Conservation (phyloP, 2,797 vertebrate genomes). For the Aselliscus stoliczkanus region DNA sequence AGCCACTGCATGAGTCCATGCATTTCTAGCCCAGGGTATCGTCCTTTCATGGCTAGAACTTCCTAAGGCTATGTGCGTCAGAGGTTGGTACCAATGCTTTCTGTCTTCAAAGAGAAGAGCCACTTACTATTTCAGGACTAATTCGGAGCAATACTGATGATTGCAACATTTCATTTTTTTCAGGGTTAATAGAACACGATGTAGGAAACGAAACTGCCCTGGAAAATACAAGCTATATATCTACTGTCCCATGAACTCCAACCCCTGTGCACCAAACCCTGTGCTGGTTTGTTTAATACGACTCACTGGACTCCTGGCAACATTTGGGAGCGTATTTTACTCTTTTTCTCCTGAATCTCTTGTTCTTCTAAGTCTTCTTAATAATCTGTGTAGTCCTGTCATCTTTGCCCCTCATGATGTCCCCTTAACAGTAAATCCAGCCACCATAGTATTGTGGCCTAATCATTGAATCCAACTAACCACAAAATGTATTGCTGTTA, state of each 20-base stretch:
- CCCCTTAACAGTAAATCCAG: neutral
- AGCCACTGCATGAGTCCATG: neutral
- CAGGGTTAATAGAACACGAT: neutral
- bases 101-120: neutral
- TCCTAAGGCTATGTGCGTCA: neutral
- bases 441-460: neutral
- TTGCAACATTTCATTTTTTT: neutral
- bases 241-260: neutral
- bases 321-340: neutral
- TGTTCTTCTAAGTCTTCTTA: neutral
- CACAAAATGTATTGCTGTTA: neutral
- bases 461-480: neutral
- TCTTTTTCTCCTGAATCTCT: neutral
- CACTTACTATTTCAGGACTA: neutral
- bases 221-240: neutral
- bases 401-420: neutral
- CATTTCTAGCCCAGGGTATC: no score
- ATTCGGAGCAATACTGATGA: neutral
- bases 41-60: neutral
- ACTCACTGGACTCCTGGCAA: neutral
- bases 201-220: neutral
- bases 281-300: neutral
- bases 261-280: no score
- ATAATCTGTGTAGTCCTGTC: neutral
- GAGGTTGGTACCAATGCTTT: neutral